Evolutionary conservation across 2,797 vertebrate genomes (phyloP).

Genomic region (Acanthurus leucopareius): DNA sequence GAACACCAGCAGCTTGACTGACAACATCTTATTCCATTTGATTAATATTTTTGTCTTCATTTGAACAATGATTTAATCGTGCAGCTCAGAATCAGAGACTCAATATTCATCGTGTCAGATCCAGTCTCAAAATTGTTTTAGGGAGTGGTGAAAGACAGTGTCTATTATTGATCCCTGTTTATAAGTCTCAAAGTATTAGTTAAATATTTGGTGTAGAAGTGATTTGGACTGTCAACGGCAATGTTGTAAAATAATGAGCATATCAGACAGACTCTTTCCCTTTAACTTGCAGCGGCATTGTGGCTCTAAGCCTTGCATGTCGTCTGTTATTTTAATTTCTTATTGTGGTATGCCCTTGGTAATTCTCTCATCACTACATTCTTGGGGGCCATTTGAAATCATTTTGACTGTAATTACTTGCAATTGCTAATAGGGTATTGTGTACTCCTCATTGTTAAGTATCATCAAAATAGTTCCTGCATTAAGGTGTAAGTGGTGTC

Average conservation of each 20-base stretch:
- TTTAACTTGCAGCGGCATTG: slow-evolving; percentile 34
- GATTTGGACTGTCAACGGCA: slow-evolving; percentile 49
- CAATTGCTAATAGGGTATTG: slow-evolving; percentile 15
- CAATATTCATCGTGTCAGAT: slow-evolving; percentile 28
- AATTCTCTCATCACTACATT: slow-evolving; percentile 35
- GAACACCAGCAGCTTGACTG: slow-evolving; percentile 9
- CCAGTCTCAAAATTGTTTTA: slow-evolving; percentile 21
- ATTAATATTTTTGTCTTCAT: slow-evolving; percentile 40
- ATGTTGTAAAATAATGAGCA: slow-evolving; percentile 61
- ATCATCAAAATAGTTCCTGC: slow-evolving; percentile 5
- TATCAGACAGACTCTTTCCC: slow-evolving; percentile 50
- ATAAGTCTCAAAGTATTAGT: slow-evolving; percentile 34
- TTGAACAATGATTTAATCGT: slow-evolving; percentile 7
- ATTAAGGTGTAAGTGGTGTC: slow-evolving; percentile 2
- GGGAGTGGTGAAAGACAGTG: slow-evolving; percentile 15
- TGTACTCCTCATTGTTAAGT: slow-evolving; percentile 6
- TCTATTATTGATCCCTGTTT: slow-evolving; percentile 32
- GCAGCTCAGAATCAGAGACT: slow-evolving; percentile 4
- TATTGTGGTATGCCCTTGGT: slow-evolving; percentile 28
- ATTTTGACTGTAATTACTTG: slow-evolving; percentile 32
- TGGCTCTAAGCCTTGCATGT: slow-evolving; percentile 31
- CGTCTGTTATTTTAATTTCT: slow-evolving; percentile 38
- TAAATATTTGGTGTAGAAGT: slow-evolving; percentile 39
- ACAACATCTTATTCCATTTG: slow-evolving; percentile 33
- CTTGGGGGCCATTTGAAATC: slow-evolving; percentile 23